A percentile compares a stretch with the other conserved stretches of the same genome.
These are phyloP conservation scores for Charanyca ferruginea DNA, from an alignment of 2,888 invertebrate genomes.

Conservation along the genomic window DNA sequence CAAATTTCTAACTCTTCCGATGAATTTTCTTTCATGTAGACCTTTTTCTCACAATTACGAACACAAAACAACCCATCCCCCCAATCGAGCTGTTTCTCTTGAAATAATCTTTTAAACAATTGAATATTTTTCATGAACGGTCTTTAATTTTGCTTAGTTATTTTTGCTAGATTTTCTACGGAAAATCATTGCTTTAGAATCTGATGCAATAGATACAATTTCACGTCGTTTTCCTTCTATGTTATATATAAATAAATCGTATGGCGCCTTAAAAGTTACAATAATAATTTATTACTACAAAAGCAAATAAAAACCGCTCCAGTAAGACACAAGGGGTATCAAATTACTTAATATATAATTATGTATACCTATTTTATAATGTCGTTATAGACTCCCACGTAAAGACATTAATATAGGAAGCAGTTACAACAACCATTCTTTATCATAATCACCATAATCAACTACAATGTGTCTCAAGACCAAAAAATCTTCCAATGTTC, in stretches of 20 bases:
- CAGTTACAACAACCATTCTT: slow-evolving; percentile 21
- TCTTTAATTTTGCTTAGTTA: too few relatives aligned
- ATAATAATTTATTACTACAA: slow-evolving; percentile 50
- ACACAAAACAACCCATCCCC: too few relatives aligned
- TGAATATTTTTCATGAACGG: too few relatives aligned
- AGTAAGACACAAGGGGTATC: slow-evolving; percentile 42
- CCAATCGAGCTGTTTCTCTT: too few relatives aligned
- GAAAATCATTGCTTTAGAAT: not conserved
- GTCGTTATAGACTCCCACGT: slow-evolving; percentile 45
- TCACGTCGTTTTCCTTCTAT: not conserved
- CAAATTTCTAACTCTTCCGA: too few relatives aligned
- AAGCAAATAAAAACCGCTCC: slow-evolving; percentile 44
- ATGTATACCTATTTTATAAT: slow-evolving; percentile 44
- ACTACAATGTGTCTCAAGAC: not conserved
- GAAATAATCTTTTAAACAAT: too few relatives aligned
- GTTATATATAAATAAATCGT: slow-evolving; percentile 23
- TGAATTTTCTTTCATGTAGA: too few relatives aligned
- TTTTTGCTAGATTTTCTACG: not conserved
- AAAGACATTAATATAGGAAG: slow-evolving; percentile 36
- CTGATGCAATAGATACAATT: not conserved
- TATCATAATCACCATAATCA: slow-evolving; percentile 13
- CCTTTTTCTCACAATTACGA: too few relatives aligned
- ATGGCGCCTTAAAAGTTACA: slow-evolving; percentile 27
- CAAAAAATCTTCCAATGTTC: not conserved
- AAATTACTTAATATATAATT: slow-evolving; percentile 58